A percentile compares a stretch with the other conserved stretches of the same genome.
phyloP scores from a whole-genome alignment of 2,113 vertebrate species.

The Columba livia region DNA sequence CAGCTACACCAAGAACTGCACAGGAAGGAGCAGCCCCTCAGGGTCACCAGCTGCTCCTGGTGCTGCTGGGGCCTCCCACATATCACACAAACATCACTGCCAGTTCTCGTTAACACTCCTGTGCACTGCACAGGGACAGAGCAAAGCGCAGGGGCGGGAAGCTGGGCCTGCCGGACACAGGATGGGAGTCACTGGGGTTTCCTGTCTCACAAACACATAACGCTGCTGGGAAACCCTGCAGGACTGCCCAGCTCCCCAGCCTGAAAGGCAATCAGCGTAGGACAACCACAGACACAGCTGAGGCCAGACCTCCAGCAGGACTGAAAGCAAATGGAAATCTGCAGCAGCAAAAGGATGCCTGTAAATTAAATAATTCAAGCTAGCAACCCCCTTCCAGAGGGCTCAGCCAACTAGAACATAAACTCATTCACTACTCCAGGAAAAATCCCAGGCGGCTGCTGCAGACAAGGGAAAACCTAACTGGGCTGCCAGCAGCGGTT shows the following conservation, averaged over 20 bases:
- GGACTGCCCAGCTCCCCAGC: not conserved
- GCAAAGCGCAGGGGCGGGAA: not conserved
- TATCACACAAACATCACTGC: not conserved
- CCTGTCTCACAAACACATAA: fast-evolving
- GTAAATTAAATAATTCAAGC: conserved; percentile 17
- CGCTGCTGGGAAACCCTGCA: not conserved
- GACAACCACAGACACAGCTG: not conserved
- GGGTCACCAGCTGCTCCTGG: not conserved
- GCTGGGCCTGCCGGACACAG: not conserved
- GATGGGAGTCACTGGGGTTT: not conserved
- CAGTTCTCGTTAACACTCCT: fast-evolving
- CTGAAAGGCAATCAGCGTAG: not conserved
- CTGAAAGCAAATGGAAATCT: not conserved
- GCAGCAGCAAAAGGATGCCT: not conserved
- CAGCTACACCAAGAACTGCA: not conserved
- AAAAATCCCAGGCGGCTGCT: not conserved
- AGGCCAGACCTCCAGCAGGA: not conserved
- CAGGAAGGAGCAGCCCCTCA: fast-evolving
- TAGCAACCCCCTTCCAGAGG: conserved; percentile 8
- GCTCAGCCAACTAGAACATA: conserved; percentile 14
- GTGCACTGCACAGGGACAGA: not conserved
- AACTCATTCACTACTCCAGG: not conserved
- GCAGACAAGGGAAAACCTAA: not conserved
- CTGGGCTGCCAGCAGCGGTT: not conserved
- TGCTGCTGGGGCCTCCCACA: not conserved